These are phyloP conservation scores for Jordanella pulchra DNA, from an alignment of 2,797 vertebrate genomes.

Conservation along the genomic window DNA sequence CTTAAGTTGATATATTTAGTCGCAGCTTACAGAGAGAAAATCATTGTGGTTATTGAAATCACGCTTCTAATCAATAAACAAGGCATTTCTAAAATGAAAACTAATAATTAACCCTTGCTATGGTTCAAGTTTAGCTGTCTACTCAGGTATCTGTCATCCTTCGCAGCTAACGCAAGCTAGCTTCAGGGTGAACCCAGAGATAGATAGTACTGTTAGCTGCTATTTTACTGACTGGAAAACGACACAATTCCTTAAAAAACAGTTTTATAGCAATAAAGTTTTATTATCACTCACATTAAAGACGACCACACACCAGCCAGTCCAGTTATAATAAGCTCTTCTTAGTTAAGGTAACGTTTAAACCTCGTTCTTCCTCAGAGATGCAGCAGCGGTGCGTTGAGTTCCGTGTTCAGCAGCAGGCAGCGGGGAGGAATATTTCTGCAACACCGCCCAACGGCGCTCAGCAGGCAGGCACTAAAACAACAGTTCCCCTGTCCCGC, in stretches of 20 bases:
- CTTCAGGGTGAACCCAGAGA: constrained; percentile 7
- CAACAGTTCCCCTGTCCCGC: too few relatives aligned
- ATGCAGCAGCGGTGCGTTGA: constrained; percentile 33
- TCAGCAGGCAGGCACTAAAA: neutral
- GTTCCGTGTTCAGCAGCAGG: constrained; percentile 66
- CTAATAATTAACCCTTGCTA: neutral
- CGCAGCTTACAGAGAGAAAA: neutral
- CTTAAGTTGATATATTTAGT: neutral
- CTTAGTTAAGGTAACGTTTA: constrained; percentile 14
- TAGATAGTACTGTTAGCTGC: constrained; percentile 6
- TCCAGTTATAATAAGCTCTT: constrained; percentile 22
- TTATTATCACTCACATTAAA: constrained; percentile 60
- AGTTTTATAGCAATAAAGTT: neutral
- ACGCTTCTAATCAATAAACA: too few relatives aligned
- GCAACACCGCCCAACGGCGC: constrained; percentile 22
- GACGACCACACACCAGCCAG: constrained; percentile 17
- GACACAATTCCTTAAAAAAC: neutral
- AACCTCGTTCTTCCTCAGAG: constrained; percentile 21
- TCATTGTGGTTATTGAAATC: neutral
- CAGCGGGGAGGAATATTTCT: constrained; percentile 19
- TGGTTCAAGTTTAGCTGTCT: neutral
- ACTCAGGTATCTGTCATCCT: constrained; percentile 1
- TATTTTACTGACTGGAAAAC: neutral
- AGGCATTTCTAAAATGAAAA: neutral
- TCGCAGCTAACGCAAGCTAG: constrained; percentile 41